Base-by-base conservation (phyloP, 2,888 invertebrate genomes). In the Dromius quadrimaculatus region DNA sequence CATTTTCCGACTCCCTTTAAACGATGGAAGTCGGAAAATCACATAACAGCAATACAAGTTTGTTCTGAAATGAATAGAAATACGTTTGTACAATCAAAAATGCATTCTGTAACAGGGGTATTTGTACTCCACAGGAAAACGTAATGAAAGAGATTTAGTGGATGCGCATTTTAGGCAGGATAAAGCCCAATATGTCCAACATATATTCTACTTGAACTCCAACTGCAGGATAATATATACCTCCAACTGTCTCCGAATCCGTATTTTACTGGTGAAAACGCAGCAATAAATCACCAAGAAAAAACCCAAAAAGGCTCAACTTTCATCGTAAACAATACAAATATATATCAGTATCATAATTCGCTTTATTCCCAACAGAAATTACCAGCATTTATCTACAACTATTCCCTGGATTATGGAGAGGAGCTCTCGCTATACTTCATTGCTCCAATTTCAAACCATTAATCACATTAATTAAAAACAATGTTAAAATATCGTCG, bases 401-500 rank as follows among this genome's bases (percentile, higher is more conserved):
- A 54, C 50, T 54, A 54, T 54, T 28, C 50, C 50, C 17, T 28
- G 50, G 6, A 13, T 19, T 28, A 17, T n/a, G 6, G 34, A n/a
- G 34, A 5, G 20, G 4, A 28, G n/a, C 36, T 47, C 32, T 47
- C 64, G 32, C n/a, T n/a, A 64, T 64, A 64, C 32, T 64, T 32
- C 11, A 13, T 4, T 32, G 64, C 36, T 64, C 47, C 50, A 64
- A 36, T 64, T 50, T 64, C 64, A 64, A 50, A 34, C 70, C 72
- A 72, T 75, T 74, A 74, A 75, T 75, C 74, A 74, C 68, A 71
- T 73, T 74, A 75, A 75, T 75, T 75, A 75, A 75, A 75, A 73
- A 62, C 64, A 73, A 73, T 73, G 73, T 71, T 74, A 74, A 72
- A 72, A 72, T 74, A 74, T 75, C 64, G 73, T 72, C 59, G 69